Evolutionary conservation across 2,888 invertebrate genomes (phyloP), one percentile per base, ranked within the genome.

Genomic region (Panopea generosa): DNA sequence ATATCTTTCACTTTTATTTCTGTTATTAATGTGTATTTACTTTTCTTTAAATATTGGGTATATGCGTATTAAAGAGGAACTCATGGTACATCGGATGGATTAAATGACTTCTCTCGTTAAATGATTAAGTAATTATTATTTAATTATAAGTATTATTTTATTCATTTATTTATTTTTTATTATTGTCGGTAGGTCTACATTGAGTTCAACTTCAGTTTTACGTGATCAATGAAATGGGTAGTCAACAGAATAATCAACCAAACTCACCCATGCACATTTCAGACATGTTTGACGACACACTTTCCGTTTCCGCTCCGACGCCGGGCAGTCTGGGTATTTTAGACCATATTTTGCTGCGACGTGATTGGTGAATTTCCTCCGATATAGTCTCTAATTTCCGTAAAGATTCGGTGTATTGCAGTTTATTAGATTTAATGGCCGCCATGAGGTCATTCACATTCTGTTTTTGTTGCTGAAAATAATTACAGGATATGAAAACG

Each of bases 311-410:
- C 0, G 96, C 96, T 0, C 96, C 96, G 0, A 96, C 96, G 0
- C 96, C 96, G 0, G 96, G 96, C 87, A 96, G 96, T 78, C 95
- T 90, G 2, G 95, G 95, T 22, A 94, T 93, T 76, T 93, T 94
- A 11, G 90, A 83, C 65, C 91, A 69, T n/a, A 87, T 55, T 55
- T 83, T 85, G n/a, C 77, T 77, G 16, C 74, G 77, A 14, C 91
- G 83, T 22, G 76, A 66, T 62, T 87, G 84, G 67, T 91, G 91
- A 27, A 91, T 98, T 90, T 97, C 97, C 93, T 98, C 97, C 9
- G 98, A 98, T 76, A 98, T 98, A 84, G 95, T 95, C 92, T 98
- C 98, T 29, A 98, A 94, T 80, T 96, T 95, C 83, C 96, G 95
- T 52, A 98, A 94, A 0, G 97, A 96, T 77, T 95, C 95, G 1